Conservation (phyloP, 2,797 vertebrate genomes). For the Ciconia nigra region DNA sequence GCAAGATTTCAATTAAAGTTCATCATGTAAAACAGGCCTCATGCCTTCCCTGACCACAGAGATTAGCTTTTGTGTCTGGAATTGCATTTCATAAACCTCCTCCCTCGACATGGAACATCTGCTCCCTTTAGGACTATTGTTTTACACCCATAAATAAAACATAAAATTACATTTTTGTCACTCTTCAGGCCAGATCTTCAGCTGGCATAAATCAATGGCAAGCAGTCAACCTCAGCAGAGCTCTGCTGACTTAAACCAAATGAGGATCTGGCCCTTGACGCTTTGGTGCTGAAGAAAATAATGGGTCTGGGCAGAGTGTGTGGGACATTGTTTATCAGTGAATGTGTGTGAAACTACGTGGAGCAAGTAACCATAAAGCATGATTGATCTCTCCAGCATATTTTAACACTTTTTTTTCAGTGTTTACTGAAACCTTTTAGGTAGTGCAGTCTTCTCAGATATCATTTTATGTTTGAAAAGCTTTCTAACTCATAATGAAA, state of each 20-base stretch:
- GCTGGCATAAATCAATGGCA: constrained; percentile 62
- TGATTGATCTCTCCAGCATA: constrained; percentile 75
- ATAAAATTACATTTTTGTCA: constrained; percentile 77
- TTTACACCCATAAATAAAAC: constrained; percentile 79
- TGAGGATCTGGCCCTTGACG: constrained; percentile 52
- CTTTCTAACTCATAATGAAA: constrained; percentile 81
- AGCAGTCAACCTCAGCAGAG: constrained; percentile 59
- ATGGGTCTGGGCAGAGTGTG: constrained; percentile 70
- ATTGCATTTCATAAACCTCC: constrained; percentile 68
- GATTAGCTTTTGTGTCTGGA: constrained; percentile 72
- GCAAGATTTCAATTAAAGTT: constrained; percentile 74
- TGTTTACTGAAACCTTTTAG: constrained; percentile 77
- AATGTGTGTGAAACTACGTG: constrained; percentile 56
- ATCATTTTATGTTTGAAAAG: constrained; percentile 74
- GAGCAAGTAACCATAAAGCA: constrained; percentile 63
- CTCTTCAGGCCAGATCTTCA: constrained; percentile 68
- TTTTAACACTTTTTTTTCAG: constrained; percentile 65
- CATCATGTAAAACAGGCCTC: constrained; percentile 62
- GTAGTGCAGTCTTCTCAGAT: constrained; percentile 71
- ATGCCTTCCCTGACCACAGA: constrained; percentile 67
- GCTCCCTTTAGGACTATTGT: constrained; percentile 70
- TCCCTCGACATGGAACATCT: constrained; percentile 59
- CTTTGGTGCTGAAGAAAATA: constrained; percentile 71
- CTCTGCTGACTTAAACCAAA: constrained; percentile 54
- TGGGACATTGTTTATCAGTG: constrained; percentile 74